phyloP scores from a whole-genome alignment of 2,888 invertebrate genomes.

The Drosophila meridionalis region DNA sequence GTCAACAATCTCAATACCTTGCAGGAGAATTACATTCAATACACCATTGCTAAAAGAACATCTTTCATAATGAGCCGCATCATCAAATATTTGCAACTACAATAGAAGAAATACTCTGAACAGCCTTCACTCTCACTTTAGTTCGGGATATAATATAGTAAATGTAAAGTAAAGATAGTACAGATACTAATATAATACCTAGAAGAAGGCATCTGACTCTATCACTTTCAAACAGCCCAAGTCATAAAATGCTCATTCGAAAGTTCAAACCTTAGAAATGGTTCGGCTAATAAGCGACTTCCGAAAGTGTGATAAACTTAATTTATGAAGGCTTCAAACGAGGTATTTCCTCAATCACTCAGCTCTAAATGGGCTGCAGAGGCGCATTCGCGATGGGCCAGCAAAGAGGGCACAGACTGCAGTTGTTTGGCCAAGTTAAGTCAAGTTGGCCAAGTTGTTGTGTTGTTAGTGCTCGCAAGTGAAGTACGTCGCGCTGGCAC shows the following conservation, averaged over 20 bases:
- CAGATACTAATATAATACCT: no score
- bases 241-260: not conserved
- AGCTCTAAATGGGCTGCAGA: constrained; percentile 43
- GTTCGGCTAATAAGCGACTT: constrained; percentile 16
- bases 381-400: constrained; percentile 19
- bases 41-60: no score
- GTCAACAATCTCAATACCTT: no score
- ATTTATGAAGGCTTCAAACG: constrained; percentile 20
- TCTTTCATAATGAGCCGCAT: no score
- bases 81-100: no score
- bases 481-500: constrained; percentile 60
- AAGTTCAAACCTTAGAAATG: not conserved
- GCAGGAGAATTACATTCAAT: no score
- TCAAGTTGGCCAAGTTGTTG: constrained; percentile 1
- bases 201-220: not conserved
- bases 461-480: constrained; percentile 37
- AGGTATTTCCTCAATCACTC: constrained; percentile 41
- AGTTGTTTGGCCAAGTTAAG: constrained; percentile 6
- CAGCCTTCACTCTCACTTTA: no score
- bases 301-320: constrained; percentile 20
- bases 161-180: no score
- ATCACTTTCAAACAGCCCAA: not conserved
- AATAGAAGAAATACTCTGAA: no score
- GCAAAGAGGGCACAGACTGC: not conserved
- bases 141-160: no score